Evolutionary conservation across 2,113 vertebrate species (phyloP).

Genomic region (Chaetodon trifascialis): DNA sequence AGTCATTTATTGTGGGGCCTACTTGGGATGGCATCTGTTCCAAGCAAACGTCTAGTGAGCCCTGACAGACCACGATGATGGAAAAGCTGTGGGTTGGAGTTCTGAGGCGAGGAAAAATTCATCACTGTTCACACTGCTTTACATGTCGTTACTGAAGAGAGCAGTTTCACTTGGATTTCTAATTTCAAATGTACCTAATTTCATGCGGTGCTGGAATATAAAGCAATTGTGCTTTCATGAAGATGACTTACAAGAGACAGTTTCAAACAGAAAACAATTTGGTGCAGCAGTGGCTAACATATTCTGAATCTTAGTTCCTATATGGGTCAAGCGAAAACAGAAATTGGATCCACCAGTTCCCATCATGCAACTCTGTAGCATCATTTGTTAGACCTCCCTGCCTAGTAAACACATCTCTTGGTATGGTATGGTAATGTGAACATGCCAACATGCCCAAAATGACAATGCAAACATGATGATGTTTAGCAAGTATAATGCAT

Average conservation of each 20-base stretch:
- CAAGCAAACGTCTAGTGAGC: slow-evolving; percentile 15
- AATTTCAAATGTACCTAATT: not conserved
- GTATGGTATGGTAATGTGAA: not conserved
- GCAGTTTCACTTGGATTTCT: not conserved
- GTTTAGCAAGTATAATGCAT: too few relatives aligned
- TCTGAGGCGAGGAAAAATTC: not conserved
- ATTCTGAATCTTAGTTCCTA: not conserved
- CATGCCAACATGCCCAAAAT: not conserved
- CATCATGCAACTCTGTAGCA: not conserved
- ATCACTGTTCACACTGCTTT: not conserved
- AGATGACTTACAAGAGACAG: not conserved
- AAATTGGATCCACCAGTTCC: not conserved
- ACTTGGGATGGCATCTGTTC: slow-evolving; percentile 30
- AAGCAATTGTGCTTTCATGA: not conserved
- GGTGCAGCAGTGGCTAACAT: not conserved
- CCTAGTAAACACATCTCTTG: not conserved
- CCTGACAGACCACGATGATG: slow-evolving; percentile 6
- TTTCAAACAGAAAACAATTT: not conserved
- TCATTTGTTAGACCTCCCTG: too few relatives aligned
- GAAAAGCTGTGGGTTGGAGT: slow-evolving; percentile 1
- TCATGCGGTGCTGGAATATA: not conserved
- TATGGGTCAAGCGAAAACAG: too few relatives aligned
- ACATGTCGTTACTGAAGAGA: not conserved
- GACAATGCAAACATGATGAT: not conserved
- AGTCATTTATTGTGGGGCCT: slow-evolving; percentile 20